phyloP scores from a whole-genome alignment of 2,113 vertebrate genomes.

The Siphamia tubifer region DNA sequence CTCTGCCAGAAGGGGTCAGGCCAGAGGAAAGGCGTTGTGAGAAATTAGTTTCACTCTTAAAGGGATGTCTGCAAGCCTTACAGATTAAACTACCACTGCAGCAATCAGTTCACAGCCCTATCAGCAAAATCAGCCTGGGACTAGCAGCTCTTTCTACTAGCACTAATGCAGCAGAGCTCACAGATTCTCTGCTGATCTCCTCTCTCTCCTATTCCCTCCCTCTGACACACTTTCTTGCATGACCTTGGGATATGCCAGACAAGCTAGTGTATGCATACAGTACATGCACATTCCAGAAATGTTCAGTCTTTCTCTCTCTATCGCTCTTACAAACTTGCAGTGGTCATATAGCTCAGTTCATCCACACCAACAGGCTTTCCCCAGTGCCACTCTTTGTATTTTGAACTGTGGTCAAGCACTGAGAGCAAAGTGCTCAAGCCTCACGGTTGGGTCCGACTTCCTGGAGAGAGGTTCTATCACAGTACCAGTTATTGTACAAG shows the following conservation, averaged over 20 bases:
- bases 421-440: constrained; percentile 15
- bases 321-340: constrained; percentile 3
- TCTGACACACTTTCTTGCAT: constrained; percentile 66
- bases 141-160: constrained; percentile 33
- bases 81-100: constrained; percentile 62
- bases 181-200: constrained; percentile 44
- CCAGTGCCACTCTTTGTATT: constrained; percentile 44
- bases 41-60: constrained; percentile 65
- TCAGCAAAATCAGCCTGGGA: constrained; percentile 62
- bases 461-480: constrained; percentile 55
- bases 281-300: neutral
- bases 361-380: constrained; percentile 23
- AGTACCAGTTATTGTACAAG: constrained; percentile 49
- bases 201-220: constrained; percentile 24
- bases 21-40: constrained; percentile 39
- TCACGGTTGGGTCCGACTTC: constrained; percentile 38
- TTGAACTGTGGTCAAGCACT: constrained; percentile 21
- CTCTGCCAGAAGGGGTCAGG: constrained; percentile 39
- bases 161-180: constrained; percentile 53
- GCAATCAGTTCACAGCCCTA: constrained; percentile 55
- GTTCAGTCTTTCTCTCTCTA: neutral
- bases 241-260: constrained; percentile 66
- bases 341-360: constrained; percentile 29
- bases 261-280: constrained; percentile 37
- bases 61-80: constrained; percentile 54